phyloP scores from a whole-genome alignment of 2,113 vertebrate species.

The Nyctibius bracteatus region DNA sequence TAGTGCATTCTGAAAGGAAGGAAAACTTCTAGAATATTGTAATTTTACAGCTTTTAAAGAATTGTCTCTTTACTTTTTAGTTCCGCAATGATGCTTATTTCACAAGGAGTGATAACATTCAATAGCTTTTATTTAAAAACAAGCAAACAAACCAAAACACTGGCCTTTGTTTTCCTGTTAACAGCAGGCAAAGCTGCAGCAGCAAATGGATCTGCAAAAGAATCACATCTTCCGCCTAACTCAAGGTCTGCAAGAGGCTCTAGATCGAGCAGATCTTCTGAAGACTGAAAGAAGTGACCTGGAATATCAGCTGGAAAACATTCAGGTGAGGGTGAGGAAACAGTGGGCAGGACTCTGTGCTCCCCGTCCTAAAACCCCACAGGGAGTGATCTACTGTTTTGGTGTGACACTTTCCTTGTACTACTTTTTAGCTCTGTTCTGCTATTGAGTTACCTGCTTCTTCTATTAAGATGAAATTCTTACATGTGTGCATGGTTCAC shows the following conservation, averaged over 20 bases:
- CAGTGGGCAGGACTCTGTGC: not conserved
- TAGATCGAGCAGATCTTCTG: conserved; percentile 94
- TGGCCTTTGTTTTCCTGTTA: not conserved
- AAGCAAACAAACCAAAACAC: not conserved
- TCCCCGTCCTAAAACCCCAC: not conserved
- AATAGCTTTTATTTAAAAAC: not conserved
- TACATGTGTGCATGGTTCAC: conserved; percentile 45
- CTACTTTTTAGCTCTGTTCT: not conserved
- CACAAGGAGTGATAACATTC: not conserved
- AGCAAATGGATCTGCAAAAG: conserved; percentile 98
- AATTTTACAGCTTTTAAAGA: not conserved
- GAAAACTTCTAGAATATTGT: not conserved
- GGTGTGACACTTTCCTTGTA: not conserved
- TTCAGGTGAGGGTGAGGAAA: conserved; percentile 83
- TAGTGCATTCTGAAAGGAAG: not conserved
- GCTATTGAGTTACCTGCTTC: not conserved
- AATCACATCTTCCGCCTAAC: conserved; percentile 96
- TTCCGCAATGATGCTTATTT: not conserved
- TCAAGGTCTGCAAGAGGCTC: conserved; percentile 95
- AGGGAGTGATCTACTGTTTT: not conserved
- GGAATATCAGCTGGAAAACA: conserved; percentile 97
- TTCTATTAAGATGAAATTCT: not conserved
- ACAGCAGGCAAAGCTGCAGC: conserved; percentile 96
- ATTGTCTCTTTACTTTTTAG: not conserved
- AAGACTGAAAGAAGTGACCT: conserved; percentile 96